These are phyloP conservation scores for Ligdia adustata DNA, from an alignment of 2,888 invertebrate species.

Conservation along the genomic window DNA sequence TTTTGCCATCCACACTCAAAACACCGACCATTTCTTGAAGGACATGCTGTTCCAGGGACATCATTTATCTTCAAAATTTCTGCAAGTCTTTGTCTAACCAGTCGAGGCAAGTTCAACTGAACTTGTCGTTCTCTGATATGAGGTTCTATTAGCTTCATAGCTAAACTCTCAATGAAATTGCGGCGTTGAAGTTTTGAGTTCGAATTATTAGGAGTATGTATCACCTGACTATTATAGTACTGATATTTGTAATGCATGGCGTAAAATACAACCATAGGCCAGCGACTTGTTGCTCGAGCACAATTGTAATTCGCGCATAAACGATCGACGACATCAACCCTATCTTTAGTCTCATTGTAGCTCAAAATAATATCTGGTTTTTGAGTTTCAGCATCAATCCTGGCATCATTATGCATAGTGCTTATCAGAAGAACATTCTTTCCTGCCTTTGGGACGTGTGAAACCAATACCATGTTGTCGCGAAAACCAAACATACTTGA, in stretches of 20 bases:
- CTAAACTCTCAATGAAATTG: constrained; percentile 4
- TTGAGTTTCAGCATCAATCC: constrained; percentile 24
- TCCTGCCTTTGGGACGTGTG: constrained; percentile 30
- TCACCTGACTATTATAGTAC: constrained; percentile 4
- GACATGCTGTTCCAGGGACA: constrained; percentile 5
- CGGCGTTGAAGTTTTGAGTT: constrained; percentile 4
- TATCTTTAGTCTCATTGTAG: constrained; percentile 32
- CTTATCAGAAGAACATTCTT: constrained; percentile 37
- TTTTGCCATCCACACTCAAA: constrained; percentile 5
- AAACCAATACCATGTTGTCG: constrained; percentile 30
- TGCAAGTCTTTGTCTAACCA: constrained; percentile 19
- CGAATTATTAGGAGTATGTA: constrained; percentile 4
- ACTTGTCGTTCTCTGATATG: constrained; percentile 11
- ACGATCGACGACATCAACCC: constrained; percentile 31
- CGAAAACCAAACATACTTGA: constrained; percentile 35
- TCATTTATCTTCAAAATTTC: constrained; percentile 23
- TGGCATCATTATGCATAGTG: constrained; percentile 36
- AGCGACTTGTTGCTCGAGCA: constrained; percentile 33
- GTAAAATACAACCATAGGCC: constrained; percentile 35
- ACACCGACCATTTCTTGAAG: not conserved
- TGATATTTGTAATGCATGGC: no score
- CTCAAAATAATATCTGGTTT: constrained; percentile 36
- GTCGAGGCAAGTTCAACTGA: constrained; percentile 26
- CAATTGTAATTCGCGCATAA: constrained; percentile 36
- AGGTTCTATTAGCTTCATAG: not conserved